phyloP scores from a whole-genome alignment of 1,140 invertebrate species.

The Brachystomella parvula region DNA sequence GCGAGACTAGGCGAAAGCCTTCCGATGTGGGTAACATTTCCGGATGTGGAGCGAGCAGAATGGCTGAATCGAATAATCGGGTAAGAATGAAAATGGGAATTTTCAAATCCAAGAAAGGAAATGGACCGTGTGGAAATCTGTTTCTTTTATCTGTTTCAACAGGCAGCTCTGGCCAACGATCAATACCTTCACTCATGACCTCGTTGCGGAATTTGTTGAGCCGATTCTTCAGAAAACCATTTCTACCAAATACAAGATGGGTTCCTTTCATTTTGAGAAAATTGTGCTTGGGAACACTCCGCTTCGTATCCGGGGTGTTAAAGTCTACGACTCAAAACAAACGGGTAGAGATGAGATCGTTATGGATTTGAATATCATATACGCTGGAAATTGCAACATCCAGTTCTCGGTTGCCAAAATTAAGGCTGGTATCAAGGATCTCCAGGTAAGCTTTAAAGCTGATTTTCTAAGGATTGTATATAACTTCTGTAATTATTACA shows the following conservation, averaged over 20 bases:
- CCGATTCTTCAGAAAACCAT: slow-evolving; percentile 67
- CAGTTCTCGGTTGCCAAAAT: slow-evolving; percentile 70
- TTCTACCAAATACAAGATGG: slow-evolving; percentile 67
- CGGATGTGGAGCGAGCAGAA: slow-evolving; percentile 86
- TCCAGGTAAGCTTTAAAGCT: slow-evolving; percentile 64
- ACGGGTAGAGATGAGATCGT: slow-evolving; percentile 83
- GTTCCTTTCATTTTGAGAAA: slow-evolving; percentile 83
- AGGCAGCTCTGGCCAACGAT: slow-evolving; percentile 94
- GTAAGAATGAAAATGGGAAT: no score
- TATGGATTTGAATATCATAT: slow-evolving; percentile 70
- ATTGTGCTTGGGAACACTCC: slow-evolving; percentile 88
- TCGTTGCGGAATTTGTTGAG: slow-evolving; percentile 76
- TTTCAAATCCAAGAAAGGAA: no score
- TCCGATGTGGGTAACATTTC: slow-evolving; percentile 93
- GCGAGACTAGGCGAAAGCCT: slow-evolving; percentile 71
- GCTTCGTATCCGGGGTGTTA: slow-evolving; percentile 80
- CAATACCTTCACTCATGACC: slow-evolving; percentile 71
- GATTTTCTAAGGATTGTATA: no score
- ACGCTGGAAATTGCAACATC: slow-evolving; percentile 90
- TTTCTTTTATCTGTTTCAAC: slow-evolving; percentile 57
- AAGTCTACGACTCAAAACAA: slow-evolving; percentile 89
- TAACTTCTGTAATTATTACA: no score
- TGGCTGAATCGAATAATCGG: slow-evolving; percentile 63
- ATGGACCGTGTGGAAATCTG: no score
- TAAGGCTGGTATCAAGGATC: slow-evolving; percentile 83